A percentile compares a stretch with the other conserved stretches of the same genome.
Conservation (phyloP, 2,888 invertebrate species). For the Epirrita christyi region DNA sequence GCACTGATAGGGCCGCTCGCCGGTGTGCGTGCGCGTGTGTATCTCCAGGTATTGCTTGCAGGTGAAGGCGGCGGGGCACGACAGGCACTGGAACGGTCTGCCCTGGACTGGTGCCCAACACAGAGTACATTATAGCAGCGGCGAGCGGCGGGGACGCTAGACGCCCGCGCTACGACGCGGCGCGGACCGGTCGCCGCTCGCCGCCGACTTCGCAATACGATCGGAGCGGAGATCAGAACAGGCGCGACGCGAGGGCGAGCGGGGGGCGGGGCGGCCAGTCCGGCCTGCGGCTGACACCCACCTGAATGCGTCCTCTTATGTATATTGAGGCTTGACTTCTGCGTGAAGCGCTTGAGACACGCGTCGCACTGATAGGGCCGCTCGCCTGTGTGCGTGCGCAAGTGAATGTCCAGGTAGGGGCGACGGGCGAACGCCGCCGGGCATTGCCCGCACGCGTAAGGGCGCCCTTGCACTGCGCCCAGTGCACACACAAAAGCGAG, state of each 20-base stretch:
- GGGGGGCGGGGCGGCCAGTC: constrained; percentile 74
- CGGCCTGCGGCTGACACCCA: constrained; percentile 81
- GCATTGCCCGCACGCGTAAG: constrained; percentile 77
- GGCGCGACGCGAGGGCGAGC: constrained; percentile 54
- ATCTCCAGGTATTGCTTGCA: constrained; percentile 86
- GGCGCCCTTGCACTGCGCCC: constrained; percentile 82
- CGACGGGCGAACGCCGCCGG: constrained; percentile 80
- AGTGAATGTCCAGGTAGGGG: constrained; percentile 81
- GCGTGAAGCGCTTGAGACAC: constrained; percentile 91
- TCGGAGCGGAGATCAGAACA: constrained; percentile 39
- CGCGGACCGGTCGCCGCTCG: constrained; percentile 81
- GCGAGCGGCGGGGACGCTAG: constrained; percentile 75
- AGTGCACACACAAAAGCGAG: constrained; percentile 85
- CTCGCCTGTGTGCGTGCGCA: constrained; percentile 86
- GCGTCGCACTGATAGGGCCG: constrained; percentile 88
- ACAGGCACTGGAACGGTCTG: constrained; percentile 86
- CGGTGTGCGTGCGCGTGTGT: constrained; percentile 86
- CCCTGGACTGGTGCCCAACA: constrained; percentile 85
- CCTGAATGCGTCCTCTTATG: constrained; percentile 91
- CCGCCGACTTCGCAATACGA: constrained; percentile 70
- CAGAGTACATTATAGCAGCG: constrained; percentile 80
- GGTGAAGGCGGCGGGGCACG: constrained; percentile 85
- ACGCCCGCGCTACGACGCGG: constrained; percentile 78
- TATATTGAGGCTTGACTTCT: constrained; percentile 92
- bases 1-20: constrained; percentile 87